These are phyloP conservation scores for Brachionus calyciflorus DNA, from an alignment of 1,140 invertebrate species.

Conservation along the genomic window DNA sequence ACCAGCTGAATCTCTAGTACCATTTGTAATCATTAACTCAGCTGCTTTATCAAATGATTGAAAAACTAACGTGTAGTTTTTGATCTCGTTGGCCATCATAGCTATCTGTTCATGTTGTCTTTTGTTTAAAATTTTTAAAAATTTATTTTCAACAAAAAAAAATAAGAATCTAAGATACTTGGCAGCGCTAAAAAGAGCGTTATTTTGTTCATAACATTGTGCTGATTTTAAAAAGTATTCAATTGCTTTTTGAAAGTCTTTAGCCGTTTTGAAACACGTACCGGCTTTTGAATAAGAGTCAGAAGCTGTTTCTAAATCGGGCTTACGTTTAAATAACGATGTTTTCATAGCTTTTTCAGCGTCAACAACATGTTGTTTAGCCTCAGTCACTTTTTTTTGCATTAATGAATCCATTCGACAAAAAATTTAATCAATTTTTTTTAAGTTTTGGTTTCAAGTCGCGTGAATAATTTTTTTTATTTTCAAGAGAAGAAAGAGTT, in stretches of 20 bases:
- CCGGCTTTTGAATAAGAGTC: conserved; percentile 17
- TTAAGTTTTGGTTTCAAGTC: too few relatives aligned
- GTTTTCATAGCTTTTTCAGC: conserved; percentile 34
- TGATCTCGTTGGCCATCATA: conserved; percentile 15
- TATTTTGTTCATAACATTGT: conserved; percentile 19
- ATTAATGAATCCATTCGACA: conserved; percentile 44
- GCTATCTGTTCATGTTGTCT: conserved; percentile 42
- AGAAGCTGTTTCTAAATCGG: conserved; percentile 19
- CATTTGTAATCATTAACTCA: conserved; percentile 15
- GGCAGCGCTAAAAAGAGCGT: conserved; percentile 14
- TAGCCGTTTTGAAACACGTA: conserved; percentile 37
- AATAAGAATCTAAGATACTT: not conserved
- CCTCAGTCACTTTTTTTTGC: conserved; percentile 32
- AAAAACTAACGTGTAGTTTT: not conserved
- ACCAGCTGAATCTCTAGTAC: conserved; percentile 33
- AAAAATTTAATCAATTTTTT: too few relatives aligned
- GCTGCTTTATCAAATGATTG: conserved; percentile 24
- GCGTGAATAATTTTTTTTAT: too few relatives aligned
- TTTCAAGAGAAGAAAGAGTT: too few relatives aligned
- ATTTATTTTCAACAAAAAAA: not conserved
- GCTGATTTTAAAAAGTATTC: conserved; percentile 22
- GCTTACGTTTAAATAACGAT: conserved; percentile 40
- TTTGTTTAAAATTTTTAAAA: not conserved
- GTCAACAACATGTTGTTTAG: not conserved
- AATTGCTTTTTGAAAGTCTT: conserved; percentile 40